Evolutionary conservation across 2,888 invertebrate genomes (phyloP), one percentile per base, ranked within the genome.

Genomic region (Cataglyphis altisquamis): DNA sequence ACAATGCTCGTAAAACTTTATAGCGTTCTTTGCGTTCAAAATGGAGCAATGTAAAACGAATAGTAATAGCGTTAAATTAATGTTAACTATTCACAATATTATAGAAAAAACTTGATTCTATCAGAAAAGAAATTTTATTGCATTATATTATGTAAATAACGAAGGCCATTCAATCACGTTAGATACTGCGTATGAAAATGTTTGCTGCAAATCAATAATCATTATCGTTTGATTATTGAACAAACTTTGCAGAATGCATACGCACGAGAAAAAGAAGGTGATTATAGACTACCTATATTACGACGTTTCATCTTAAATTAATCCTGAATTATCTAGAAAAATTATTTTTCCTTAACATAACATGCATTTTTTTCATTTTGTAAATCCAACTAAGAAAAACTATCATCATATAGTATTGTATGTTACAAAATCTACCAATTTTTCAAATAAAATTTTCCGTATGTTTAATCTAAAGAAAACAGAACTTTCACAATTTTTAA

Each of bases 191-290:
- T 12, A 78, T 32, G 70, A 60, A 70, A 78, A 62, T 12, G 8
- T 62, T 62, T 32, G 70, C 36, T 10, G 8, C 32, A 32, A 77
- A n/a, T 66, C 52, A 68, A 41, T 55, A 57, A 36, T 57, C 48
- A 3, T 75, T 66, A 39, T 55, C 41, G 25, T 63, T 75, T 63
- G 32, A 60, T 78, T 62, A 48, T 45, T 41, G n/a, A 77, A 6
- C 32, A n/a, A 3, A 60, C 12, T 80, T 25, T 36, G 36, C 60
- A 39, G 55, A 3, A 66, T 48, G 18, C 6, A n/a, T 25, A 39
- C 6, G 15, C 29, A 3, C 6, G 57, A 55, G 45, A 78, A 12
- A 21, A 45, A 75, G 63, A 63, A 72, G 55, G 5, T 18, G 8
- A 57, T 72, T 39, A 39, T 10, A 57, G 36, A 1, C 12, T 18